phyloP scores from a whole-genome alignment of 2,113 vertebrate species.

The Rhinichthys klamathensis region DNA sequence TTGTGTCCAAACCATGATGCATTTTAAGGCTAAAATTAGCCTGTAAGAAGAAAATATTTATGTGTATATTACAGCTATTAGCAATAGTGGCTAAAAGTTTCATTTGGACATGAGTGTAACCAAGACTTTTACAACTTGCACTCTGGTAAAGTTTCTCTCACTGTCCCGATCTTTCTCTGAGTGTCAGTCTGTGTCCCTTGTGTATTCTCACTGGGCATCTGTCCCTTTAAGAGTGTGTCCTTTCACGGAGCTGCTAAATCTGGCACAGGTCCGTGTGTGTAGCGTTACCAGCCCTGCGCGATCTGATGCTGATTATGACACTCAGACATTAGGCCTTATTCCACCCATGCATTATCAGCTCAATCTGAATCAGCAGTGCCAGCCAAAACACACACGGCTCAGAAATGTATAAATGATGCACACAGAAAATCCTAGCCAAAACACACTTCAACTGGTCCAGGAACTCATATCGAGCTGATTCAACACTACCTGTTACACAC shows the following conservation, averaged over 20 bases:
- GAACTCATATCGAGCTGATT: neutral
- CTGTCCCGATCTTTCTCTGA: neutral
- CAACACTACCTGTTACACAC: neutral
- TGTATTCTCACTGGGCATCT: neutral
- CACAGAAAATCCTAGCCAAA: neutral
- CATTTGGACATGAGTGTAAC: neutral
- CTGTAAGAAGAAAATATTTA: neutral
- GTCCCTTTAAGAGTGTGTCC: constrained; percentile 44
- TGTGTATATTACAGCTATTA: too few species aligned
- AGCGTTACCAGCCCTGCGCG: constrained; percentile 47
- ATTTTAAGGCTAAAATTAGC: neutral
- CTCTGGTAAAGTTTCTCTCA: neutral
- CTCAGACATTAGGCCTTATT: constrained; percentile 41
- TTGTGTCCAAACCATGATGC: neutral
- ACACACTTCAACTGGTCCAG: constrained; percentile 6
- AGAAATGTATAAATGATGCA: constrained; percentile 27
- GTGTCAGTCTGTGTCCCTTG: neutral
- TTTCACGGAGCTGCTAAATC: constrained; percentile 52
- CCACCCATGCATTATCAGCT: constrained; percentile 38
- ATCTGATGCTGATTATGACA: constrained; percentile 39
- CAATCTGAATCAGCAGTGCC: constrained; percentile 17
- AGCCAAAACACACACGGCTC: constrained; percentile 40
- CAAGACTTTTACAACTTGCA: neutral
- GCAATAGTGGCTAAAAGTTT: neutral
- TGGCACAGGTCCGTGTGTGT: constrained; percentile 49